Conservation (phyloP, 2,888 invertebrate genomes). For the Byasa hedistus region DNA sequence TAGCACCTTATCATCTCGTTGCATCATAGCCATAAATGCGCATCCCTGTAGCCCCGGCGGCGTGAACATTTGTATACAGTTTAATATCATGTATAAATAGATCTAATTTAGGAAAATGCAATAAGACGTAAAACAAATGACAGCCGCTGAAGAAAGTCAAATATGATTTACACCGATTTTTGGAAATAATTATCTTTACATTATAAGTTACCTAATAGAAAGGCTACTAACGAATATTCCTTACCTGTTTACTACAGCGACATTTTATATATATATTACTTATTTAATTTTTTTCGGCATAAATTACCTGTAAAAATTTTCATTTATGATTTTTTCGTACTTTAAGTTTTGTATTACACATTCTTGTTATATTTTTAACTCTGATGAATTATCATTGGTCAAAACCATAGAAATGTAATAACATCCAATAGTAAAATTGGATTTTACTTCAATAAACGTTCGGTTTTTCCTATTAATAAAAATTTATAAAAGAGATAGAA, state of each 20-base stretch:
- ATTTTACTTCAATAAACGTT: background rate
- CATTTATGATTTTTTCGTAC: slow-evolving; percentile 56
- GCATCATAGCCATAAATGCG: slow-evolving; percentile 68
- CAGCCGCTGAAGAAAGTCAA: slow-evolving; percentile 72
- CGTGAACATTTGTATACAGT: slow-evolving; percentile 56
- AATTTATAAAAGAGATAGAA: too few species aligned
- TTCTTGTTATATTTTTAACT: slow-evolving; percentile 24
- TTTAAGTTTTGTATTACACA: slow-evolving; percentile 51
- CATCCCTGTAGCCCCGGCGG: slow-evolving; percentile 68
- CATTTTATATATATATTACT: slow-evolving; percentile 52
- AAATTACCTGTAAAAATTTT: slow-evolving; percentile 55
- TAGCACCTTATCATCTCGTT: slow-evolving; percentile 78
- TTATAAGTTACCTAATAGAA: slow-evolving; percentile 14
- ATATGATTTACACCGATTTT: slow-evolving; percentile 47
- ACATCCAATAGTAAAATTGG: slow-evolving; percentile 26
- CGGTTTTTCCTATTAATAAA: background rate
- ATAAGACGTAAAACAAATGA: slow-evolving; percentile 77
- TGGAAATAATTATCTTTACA: slow-evolving; percentile 29
- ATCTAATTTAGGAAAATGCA: slow-evolving; percentile 43
- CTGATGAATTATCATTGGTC: slow-evolving; percentile 21
- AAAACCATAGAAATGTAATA: slow-evolving; percentile 25
- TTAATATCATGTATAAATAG: slow-evolving; percentile 36
- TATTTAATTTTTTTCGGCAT: slow-evolving; percentile 49
- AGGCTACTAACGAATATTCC: slow-evolving; percentile 30
- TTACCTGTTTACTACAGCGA: slow-evolving; percentile 61